These are phyloP conservation scores for Apoderus coryli DNA, from an alignment of 2,888 invertebrate species.

Conservation along the genomic window DNA sequence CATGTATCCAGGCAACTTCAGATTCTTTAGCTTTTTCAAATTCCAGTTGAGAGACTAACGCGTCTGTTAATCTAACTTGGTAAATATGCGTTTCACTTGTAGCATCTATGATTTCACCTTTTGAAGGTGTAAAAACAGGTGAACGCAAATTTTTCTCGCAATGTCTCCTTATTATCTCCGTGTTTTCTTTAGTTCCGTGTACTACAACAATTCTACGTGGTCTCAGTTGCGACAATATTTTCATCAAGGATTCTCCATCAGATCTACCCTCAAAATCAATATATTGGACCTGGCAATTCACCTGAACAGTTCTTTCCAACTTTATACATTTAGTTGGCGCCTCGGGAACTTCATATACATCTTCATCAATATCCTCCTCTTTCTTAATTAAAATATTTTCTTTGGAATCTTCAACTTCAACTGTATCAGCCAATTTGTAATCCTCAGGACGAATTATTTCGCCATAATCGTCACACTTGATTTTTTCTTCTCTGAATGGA, in stretches of 20 bases:
- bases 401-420: slow-evolving; percentile 53
- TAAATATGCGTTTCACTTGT: slow-evolving; percentile 97
- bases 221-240: slow-evolving; percentile 66
- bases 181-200: slow-evolving; percentile 55
- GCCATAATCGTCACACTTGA: slow-evolving; percentile 88
- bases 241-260: slow-evolving; percentile 68
- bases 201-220: slow-evolving; percentile 71
- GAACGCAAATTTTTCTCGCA: slow-evolving; percentile 51
- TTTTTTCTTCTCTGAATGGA: slow-evolving; percentile 83
- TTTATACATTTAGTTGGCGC: slow-evolving; percentile 84
- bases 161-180: slow-evolving; percentile 51
- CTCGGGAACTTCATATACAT: slow-evolving; percentile 42
- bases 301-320: slow-evolving; percentile 54
- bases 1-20: slow-evolving; percentile 94
- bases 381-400: slow-evolving; percentile 50
- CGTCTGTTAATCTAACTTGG: slow-evolving; percentile 86
- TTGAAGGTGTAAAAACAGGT: slow-evolving; percentile 68
- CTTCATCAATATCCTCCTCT: slow-evolving; percentile 46
- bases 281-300: slow-evolving; percentile 78
- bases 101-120: slow-evolving; percentile 80
- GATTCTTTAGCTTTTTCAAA: slow-evolving; percentile 79
- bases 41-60: slow-evolving; percentile 70
- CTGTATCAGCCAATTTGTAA: slow-evolving; percentile 65
- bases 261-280: slow-evolving; percentile 96
- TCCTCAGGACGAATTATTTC: slow-evolving; percentile 89